Evolutionary conservation across 1,140 invertebrate genomes (phyloP).

Genomic region (Drosophila trapezifrons): DNA sequence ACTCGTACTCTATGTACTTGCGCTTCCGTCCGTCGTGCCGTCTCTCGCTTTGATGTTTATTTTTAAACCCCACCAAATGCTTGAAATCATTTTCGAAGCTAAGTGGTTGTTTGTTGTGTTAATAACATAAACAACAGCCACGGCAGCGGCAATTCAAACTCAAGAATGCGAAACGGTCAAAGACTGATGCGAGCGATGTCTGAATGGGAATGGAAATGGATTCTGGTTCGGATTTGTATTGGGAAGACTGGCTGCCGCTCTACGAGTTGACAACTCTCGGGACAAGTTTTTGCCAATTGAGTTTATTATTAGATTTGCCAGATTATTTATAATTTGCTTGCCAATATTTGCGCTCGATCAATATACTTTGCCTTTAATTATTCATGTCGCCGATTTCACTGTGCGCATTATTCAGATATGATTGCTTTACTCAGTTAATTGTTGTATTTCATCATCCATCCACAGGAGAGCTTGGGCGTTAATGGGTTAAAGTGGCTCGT

Average conservation of each 20-base stretch:
- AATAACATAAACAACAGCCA: constrained; percentile 59
- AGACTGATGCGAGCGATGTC: constrained; percentile 2
- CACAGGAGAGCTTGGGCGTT: neutral
- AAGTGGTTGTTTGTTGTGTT: constrained; percentile 73
- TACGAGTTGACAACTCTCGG: neutral
- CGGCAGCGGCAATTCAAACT: constrained; percentile 13
- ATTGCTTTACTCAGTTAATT: constrained; percentile 1
- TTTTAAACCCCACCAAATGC: constrained; percentile 62
- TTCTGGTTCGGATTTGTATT: neutral
- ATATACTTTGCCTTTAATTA: constrained; percentile 6
- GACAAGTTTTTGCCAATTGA: constrained; percentile 7
- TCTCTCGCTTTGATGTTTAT: constrained; percentile 63
- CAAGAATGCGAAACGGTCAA: constrained; percentile 29
- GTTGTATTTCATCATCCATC: neutral
- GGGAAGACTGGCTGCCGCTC: neutral
- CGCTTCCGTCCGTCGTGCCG: constrained; percentile 22
- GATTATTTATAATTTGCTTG: constrained; percentile 19
- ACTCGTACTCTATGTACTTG: constrained; percentile 35
- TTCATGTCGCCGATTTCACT: neutral
- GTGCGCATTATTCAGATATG: neutral
- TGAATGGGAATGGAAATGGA: constrained; percentile 2
- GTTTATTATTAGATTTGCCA: constrained; percentile 21
- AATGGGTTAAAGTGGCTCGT: neutral
- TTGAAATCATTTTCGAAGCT: constrained; percentile 56
- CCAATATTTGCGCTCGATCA: constrained; percentile 8